A percentile compares a stretch with the other conserved stretches of the same genome.
Evolutionary conservation across 2,888 invertebrate species (phyloP).

Genomic region (Tridacna crocea): DNA sequence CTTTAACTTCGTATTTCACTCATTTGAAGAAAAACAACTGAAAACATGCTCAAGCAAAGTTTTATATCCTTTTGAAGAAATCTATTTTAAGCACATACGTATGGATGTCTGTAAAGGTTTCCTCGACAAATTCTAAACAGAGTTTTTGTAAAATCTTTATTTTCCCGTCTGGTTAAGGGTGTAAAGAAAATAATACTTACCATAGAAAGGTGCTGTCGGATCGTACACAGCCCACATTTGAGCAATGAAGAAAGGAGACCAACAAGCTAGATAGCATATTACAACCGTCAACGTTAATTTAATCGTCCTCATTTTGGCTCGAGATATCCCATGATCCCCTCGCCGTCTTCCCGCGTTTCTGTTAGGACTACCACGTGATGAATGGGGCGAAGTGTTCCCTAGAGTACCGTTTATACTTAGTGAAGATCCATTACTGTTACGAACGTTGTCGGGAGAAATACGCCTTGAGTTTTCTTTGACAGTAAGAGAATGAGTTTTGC

Average conservation of each 20-base stretch:
- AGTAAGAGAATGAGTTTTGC: background rate
- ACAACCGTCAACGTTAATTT: constrained; percentile 85
- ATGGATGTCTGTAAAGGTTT: too few species aligned
- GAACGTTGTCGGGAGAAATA: background rate
- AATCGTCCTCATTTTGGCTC: constrained; percentile 85
- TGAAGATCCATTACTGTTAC: background rate
- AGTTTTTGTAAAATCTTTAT: background rate
- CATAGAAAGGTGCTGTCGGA: constrained; percentile 64
- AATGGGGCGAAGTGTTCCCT: background rate
- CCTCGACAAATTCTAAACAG: too few species aligned
- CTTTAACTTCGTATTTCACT: too few species aligned
- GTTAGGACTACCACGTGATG: background rate
- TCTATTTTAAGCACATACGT: too few species aligned
- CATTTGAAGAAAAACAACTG: too few species aligned
- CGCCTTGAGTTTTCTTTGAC: background rate
- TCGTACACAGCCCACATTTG: constrained; percentile 87
- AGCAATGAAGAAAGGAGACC: constrained; percentile 89
- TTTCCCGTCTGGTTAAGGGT: too few species aligned
- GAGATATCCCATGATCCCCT: constrained; percentile 78
- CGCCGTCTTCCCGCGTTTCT: background rate
- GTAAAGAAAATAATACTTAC: constrained; percentile 45
- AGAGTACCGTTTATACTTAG: background rate
- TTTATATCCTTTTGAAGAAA: too few species aligned
- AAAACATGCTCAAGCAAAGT: too few species aligned
- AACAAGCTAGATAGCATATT: constrained; percentile 87